Evolutionary conservation across 2,797 vertebrate species (phyloP).

Genomic region (Rhynchotus rufescens): DNA sequence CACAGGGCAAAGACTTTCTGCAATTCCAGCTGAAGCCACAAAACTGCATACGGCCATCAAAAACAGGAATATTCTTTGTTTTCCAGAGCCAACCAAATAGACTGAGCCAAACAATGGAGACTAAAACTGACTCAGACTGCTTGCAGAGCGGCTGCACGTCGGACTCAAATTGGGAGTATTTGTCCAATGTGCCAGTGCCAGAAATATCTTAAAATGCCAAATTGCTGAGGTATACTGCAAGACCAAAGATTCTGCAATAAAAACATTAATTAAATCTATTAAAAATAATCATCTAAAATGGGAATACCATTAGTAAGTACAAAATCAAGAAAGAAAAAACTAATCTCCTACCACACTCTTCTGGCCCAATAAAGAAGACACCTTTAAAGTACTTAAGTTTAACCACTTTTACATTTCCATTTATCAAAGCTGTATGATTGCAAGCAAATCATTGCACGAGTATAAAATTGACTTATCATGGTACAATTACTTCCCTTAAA

Average conservation of each 20-base stretch:
- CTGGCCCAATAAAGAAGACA: neutral
- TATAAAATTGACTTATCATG: neutral
- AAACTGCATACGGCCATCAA: slow-evolving; percentile 28
- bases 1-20: neutral
- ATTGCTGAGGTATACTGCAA: neutral
- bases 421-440: neutral
- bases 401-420: neutral
- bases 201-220: slow-evolving; percentile 14
- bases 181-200: neutral
- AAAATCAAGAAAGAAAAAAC: neutral
- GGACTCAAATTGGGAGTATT: neutral
- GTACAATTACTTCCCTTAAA: neutral
- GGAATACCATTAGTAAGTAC: neutral
- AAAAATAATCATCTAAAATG: neutral
- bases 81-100: slow-evolving; percentile 1
- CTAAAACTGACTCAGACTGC: neutral
- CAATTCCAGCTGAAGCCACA: slow-evolving; percentile 58
- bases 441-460: neutral
- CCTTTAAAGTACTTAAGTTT: neutral
- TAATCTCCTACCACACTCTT: neutral
- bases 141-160: neutral
- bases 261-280: neutral
- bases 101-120: slow-evolving; percentile 13
- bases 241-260: neutral
- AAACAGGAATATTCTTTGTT: slow-evolving; percentile 44